Base-by-base conservation (phyloP, 2,888 invertebrate genomes). In the Eristalis intricaria region DNA sequence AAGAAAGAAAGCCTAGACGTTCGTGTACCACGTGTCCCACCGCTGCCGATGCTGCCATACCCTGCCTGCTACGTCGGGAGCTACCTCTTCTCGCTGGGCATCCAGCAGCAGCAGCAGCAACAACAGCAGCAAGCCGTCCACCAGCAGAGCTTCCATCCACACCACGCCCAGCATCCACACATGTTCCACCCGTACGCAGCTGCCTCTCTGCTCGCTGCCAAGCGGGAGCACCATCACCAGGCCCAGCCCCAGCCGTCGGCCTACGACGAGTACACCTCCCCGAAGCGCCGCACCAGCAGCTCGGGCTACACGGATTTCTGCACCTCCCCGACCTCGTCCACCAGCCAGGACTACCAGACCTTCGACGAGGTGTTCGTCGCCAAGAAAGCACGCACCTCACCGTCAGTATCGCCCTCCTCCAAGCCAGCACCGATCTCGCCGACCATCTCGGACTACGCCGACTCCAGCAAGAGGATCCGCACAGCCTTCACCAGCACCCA, bases 401-500 rank as follows among this genome's bases (percentile, higher is more conserved):
- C 86, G 4, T 35, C 73, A 26, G 73, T 64, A 66, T 89, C 89
- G 15, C 89, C 89, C 1, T 65, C 70, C 10, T 58, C 66, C 7
- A 84, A 89, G 32, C 76, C 88, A 4, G 58, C 89, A 19, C 90
- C 91, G 26, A 89, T 92, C 3, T 91, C 92, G 0, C 92, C 92
- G 0, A 89, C 92, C 40, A 90, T 92, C 61, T 90, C 89, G 7
- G 94, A 93, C 84, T 94, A 93, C 93, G 94, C 96, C 91, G 94
- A 95, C 89, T 96, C 97, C 0, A 97, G 97, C 90, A 98, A 98
- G 92, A 94, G 98, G 83, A 98, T 98, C 88, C 94, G 99, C 60
- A 99, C 98, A 0, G 98, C 98, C 0, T 99, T 98, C 92, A 98
- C 98, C 3, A 98, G 98, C 89, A 97, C 96, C 0, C 98, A 98